Conservation (phyloP, 2,888 invertebrate species). For the Agrypnus murinus region DNA sequence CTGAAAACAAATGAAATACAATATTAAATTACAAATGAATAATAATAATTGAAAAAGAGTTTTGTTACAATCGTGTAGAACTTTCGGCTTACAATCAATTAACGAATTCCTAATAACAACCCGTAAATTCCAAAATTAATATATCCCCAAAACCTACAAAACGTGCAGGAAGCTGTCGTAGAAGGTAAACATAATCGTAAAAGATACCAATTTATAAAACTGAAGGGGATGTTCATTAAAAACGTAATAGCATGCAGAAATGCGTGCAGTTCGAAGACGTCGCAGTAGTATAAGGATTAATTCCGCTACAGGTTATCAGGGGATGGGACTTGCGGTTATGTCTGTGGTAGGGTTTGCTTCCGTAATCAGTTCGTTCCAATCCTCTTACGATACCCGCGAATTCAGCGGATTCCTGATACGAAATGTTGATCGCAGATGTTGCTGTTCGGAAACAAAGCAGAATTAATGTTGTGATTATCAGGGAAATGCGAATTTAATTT, state of each 20-base stretch:
- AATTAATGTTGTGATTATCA: conserved; percentile 38
- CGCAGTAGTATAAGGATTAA: conserved; percentile 41
- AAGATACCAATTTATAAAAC: too few species aligned
- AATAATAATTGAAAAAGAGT: too few species aligned
- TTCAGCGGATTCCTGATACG: conserved; percentile 43
- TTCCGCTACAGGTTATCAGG: conserved; percentile 53
- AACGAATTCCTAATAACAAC: too few species aligned
- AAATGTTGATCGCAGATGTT: conserved; percentile 43
- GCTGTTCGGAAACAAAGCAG: conserved; percentile 39
- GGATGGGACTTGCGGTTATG: conserved; percentile 51
- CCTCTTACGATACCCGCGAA: conserved; percentile 56
- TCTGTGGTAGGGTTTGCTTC: conserved; percentile 54
- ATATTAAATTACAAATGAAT: too few species aligned
- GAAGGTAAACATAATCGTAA: too few species aligned
- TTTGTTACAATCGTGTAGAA: too few species aligned
- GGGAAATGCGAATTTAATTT: conserved; percentile 40
- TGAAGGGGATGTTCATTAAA: too few species aligned
- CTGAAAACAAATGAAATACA: too few species aligned
- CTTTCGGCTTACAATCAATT: too few species aligned
- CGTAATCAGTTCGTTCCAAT: conserved; percentile 63
- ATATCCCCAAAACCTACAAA: too few species aligned
- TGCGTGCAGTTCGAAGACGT: conserved; percentile 22
- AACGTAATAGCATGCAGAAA: background rate
- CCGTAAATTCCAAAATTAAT: too few species aligned
- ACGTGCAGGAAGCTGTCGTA: too few species aligned